These are phyloP conservation scores for Cerceris rybyensis DNA, from an alignment of 2,888 invertebrate species.

Conservation along the genomic window DNA sequence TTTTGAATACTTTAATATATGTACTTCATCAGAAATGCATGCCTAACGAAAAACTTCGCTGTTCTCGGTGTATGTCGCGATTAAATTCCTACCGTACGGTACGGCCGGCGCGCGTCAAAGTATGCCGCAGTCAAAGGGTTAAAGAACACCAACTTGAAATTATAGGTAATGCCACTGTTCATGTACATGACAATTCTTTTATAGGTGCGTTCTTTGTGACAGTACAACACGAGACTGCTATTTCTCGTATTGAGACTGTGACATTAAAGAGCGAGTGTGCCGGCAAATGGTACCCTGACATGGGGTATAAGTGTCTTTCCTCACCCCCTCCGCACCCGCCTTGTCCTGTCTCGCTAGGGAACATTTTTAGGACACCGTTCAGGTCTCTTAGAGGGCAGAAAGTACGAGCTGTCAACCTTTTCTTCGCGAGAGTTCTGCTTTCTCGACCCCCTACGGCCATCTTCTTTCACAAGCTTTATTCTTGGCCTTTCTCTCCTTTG, in stretches of 20 bases:
- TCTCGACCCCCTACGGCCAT: neutral
- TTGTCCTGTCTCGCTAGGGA: conserved; percentile 43
- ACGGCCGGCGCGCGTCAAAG: no score
- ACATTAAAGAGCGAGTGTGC: conserved; percentile 66
- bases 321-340: conserved; percentile 22
- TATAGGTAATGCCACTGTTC: no score
- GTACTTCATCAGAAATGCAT: no score
- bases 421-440: conserved; percentile 34
- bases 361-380: conserved; percentile 70
- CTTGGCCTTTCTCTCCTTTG: conserved; percentile 7
- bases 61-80: no score
- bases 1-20: no score
- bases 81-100: no score
- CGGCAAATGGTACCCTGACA: conserved; percentile 57
- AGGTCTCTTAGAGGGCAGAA: conserved; percentile 60
- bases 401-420: conserved; percentile 64
- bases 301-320: conserved; percentile 46
- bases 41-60: no score
- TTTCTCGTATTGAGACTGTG: conserved; percentile 67
- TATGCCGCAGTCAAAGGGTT: no score
- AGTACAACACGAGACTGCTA: conserved; percentile 34
- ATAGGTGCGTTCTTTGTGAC: conserved; percentile 24
- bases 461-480: neutral
- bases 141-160: no score
- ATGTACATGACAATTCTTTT: no score